phyloP scores from a whole-genome alignment of 2,888 invertebrate species.

The Gibbula magus region DNA sequence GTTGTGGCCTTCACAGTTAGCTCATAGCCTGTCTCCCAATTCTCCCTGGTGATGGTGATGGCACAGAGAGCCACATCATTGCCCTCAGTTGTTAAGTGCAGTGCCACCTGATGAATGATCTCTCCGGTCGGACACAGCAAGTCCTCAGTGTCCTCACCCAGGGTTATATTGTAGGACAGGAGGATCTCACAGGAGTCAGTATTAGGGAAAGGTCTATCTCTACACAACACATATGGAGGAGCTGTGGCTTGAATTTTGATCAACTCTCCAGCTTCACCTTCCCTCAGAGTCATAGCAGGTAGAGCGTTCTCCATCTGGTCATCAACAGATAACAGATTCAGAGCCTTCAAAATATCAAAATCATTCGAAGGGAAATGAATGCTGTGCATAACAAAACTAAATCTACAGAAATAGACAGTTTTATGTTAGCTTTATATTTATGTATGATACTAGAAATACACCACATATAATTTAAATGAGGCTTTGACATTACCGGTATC shows the following conservation, averaged over 20 bases:
- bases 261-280: slow-evolving; percentile 33
- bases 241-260: slow-evolving; percentile 36
- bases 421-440: no score
- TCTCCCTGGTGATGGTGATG: slow-evolving; percentile 33
- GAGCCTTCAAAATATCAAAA: no score
- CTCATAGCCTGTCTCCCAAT: slow-evolving; percentile 35
- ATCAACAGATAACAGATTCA: no score
- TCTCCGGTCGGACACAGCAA: slow-evolving; percentile 32
- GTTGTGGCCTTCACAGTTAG: slow-evolving; percentile 39
- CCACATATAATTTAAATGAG: no score
- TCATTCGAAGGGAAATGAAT: no score
- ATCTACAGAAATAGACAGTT: no score
- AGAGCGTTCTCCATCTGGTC: slow-evolving; percentile 8
- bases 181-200: slow-evolving; percentile 27
- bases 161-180: neutral
- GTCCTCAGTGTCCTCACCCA: neutral
- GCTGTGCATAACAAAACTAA: no score
- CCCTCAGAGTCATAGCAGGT: slow-evolving; percentile 26
- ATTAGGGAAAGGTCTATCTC: slow-evolving; percentile 24
- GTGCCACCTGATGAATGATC: slow-evolving; percentile 32
- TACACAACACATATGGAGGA: slow-evolving; percentile 43
- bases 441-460: no score
- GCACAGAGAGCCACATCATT: slow-evolving; percentile 32
- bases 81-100: neutral
- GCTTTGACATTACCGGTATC: no score